Base-by-base conservation (phyloP, 37 sponge, comb jelly and placozoan genomes). In the Theonella swinhoei region DNA sequence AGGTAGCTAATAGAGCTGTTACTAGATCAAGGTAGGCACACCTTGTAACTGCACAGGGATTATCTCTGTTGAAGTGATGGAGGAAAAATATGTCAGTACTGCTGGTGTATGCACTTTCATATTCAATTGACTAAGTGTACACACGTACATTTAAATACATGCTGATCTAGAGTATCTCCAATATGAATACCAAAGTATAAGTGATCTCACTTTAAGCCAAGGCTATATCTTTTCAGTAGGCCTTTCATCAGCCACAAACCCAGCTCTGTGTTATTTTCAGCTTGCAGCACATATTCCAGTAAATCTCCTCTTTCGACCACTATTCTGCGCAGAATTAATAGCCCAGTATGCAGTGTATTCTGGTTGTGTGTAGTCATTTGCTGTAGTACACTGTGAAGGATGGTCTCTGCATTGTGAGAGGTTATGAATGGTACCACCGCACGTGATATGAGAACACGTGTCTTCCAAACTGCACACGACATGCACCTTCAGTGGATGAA, bases 381-480 rank as follows among this genome's bases (percentile, higher is more conserved):
- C 0, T 70, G 22, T 2, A 79, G 60, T 1, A 88, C 7, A 1
- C n/a, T 38, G 25, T 30, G 1, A 8, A 82, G 30, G 22, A 88
- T 17, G 0, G 0, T 1, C 11, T 39, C 4, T 4, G 26, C 37
- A 58, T 80, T 80, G 32, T 73, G 64, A n/a, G 80, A 29, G 30
- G 91, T 58, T n/a, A 80, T n/a, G 23, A 83, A 80, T n/a, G 88
- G 32, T 0, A 67, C 61, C 1, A 87, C 22, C 0, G 85, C 33
- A 41, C 62, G 72, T 36, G 84, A 37, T 43, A 79, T 75, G 23
- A 87, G 60, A 7, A 79, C 88, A 24, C 92, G 74, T 22, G 82
- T 75, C 70, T 91, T 91, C 92, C 92, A 91, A 64, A 87, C 79
- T 38, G 88, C 62, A 40, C 87, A 84, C 17, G 42, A 54, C 22